Percentiles rank a stretch among this genome's conserved stretches.
Evolutionary conservation across 2,888 invertebrate species (phyloP).

Genomic region (Cerastoderma edule): DNA sequence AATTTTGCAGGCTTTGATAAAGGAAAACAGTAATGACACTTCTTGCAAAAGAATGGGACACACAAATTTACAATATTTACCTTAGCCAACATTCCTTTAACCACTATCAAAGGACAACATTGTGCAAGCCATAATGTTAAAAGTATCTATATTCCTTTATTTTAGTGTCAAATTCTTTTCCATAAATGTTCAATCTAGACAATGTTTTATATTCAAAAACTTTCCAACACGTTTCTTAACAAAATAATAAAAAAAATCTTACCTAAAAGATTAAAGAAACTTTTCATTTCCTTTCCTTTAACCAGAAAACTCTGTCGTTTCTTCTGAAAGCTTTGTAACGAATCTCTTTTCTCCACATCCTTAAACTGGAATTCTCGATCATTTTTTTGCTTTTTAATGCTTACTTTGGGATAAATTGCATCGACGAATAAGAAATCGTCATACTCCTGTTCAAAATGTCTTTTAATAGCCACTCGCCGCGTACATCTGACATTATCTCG

Average conservation of each 20-base stretch:
- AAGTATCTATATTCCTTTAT: too few species aligned
- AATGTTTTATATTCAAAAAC: too few species aligned
- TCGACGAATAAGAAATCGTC: constrained; percentile 53
- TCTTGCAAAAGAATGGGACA: too few species aligned
- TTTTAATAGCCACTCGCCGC: constrained; percentile 42
- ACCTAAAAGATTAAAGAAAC: constrained; percentile 77
- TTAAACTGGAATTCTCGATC: not conserved
- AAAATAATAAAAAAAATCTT: constrained; percentile 19
- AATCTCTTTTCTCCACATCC: constrained; percentile 5
- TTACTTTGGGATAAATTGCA: constrained; percentile 3
- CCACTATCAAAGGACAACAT: too few species aligned
- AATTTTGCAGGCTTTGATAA: too few species aligned
- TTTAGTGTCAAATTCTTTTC: too few species aligned
- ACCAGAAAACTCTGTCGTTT: constrained; percentile 68
- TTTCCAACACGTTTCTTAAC: too few species aligned
- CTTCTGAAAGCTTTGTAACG: constrained; percentile 14
- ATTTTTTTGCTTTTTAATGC: constrained; percentile 20
- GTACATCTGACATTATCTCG: constrained; percentile 15
- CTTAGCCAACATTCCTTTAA: too few species aligned
- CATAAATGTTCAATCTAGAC: too few species aligned
- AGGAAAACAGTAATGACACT: too few species aligned
- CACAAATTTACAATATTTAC: too few species aligned
- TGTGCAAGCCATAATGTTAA: too few species aligned
- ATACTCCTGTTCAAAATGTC: constrained; percentile 51
- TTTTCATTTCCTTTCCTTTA: constrained; percentile 77